Percentiles rank a stretch among this genome's conserved stretches.
Evolutionary conservation across 1,140 invertebrate species (phyloP).

Genomic region (Pachypsylla venusta): DNA sequence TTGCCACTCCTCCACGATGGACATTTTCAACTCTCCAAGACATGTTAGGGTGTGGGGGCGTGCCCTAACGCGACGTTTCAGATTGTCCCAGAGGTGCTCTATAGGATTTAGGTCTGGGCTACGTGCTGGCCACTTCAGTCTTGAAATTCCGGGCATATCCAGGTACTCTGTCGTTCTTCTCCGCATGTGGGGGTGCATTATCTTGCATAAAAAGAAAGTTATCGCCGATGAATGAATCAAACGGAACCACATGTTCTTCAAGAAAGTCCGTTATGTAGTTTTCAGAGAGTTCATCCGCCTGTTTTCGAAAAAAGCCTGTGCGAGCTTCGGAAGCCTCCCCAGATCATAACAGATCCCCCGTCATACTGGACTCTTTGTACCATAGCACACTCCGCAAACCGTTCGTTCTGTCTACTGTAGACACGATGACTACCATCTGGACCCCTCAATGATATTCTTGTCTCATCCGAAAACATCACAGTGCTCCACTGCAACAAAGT

Average conservation of each 20-base stretch:
- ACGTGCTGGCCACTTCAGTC: slow-evolving; percentile 29
- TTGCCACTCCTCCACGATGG: background rate
- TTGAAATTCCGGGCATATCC: slow-evolving; percentile 22
- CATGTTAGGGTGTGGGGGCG: background rate
- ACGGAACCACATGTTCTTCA: slow-evolving; percentile 22
- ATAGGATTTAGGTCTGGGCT: slow-evolving; percentile 32
- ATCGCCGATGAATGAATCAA: slow-evolving; percentile 21
- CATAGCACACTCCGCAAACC: slow-evolving; percentile 23
- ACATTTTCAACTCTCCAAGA: background rate
- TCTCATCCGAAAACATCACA: slow-evolving; percentile 22
- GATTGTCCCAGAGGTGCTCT: slow-evolving; percentile 30
- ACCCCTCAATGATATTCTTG: slow-evolving; percentile 18
- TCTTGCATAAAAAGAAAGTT: slow-evolving; percentile 27
- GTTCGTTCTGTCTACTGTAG: slow-evolving; percentile 23
- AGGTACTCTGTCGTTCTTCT: slow-evolving; percentile 23
- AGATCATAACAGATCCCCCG: slow-evolving; percentile 27
- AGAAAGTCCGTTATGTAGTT: slow-evolving; percentile 26
- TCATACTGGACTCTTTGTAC: slow-evolving; percentile 23
- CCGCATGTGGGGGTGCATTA: slow-evolving; percentile 22
- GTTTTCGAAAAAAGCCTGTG: slow-evolving; percentile 19
- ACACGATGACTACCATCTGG: slow-evolving; percentile 21
- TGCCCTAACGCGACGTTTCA: slow-evolving; percentile 13
- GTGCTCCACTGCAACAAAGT: slow-evolving; percentile 18
- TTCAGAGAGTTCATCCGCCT: slow-evolving; percentile 18
- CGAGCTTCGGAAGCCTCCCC: slow-evolving; percentile 23